Evolutionary conservation across 2,113 vertebrate species (phyloP), one percentile per base, ranked within the genome.

Genomic region (Calyptommatus sinebrachiatus): DNA sequence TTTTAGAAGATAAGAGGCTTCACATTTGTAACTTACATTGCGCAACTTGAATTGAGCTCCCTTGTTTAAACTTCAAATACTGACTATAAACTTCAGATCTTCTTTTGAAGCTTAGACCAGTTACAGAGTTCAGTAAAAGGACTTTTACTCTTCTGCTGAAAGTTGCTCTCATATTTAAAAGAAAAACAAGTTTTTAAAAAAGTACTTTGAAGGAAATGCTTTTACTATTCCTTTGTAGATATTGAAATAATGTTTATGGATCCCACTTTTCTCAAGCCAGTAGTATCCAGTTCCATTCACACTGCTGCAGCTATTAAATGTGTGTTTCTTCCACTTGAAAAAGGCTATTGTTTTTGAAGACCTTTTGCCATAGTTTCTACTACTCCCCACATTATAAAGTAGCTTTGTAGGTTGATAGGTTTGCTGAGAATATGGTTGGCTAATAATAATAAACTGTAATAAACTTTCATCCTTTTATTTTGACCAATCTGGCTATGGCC

Each of bases 161-260:
- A 26, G 12, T 87, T n/a, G 28, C 45, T 85, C 69, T 70, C 21
- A 3, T 81, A n/a, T 74, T 69, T 74, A 8, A 83, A 82, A 77
- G 77, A 76, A 75, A 79, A 84, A 62, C 3, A 73, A 28, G 41
- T 76, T 90, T 87, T 76, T 67, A 14, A 62, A 75, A 78, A 7
- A 53, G 10, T 53, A 11, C 50, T 53, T 53, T 53, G 50, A 35
- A 41, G 31, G 20, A 41, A 41, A 12, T 66, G 14, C 28, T 68
- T 53, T 72, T 53, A 26, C 29, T 31, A 31, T 50, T 66, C 26
- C n/a, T 2, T 50, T 77, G 10, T 3, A 60, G 16, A 9, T 35
- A 45, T 45, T 70, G 31, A 20, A 70, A 41, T 41, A 24, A 10
- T 20, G 12, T 41, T 45, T n/a, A 2, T 20, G 14, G 3, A 62